These are phyloP conservation scores for Ptilorrhoa leucosticta DNA, from an alignment of 2,113 vertebrate species.

Conservation along the genomic window DNA sequence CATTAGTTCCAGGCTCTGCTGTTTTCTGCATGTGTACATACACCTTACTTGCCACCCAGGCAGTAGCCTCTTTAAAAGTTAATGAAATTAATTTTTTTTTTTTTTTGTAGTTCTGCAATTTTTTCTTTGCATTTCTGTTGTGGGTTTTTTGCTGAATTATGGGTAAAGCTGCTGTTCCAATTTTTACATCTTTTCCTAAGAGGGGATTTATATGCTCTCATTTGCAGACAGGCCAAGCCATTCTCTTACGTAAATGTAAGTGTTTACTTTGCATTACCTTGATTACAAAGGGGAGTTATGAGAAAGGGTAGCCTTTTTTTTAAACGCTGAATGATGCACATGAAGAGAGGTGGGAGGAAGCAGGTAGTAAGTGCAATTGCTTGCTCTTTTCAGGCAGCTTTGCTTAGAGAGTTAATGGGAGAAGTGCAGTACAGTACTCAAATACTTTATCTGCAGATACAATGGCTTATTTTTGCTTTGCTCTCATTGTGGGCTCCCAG, in stretches of 20 bases:
- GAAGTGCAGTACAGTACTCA: background rate
- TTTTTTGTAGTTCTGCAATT: background rate
- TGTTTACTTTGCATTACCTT: background rate
- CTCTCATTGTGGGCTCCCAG: background rate
- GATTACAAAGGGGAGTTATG: background rate
- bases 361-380: background rate
- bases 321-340: background rate
- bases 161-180: background rate
- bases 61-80: background rate
- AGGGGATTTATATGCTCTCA: background rate
- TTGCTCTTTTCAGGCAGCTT: background rate
- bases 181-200: background rate
- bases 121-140: background rate
- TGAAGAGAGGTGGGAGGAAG: background rate
- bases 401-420: background rate
- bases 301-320: background rate
- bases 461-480: constrained; percentile 32
- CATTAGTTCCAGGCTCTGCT: background rate
- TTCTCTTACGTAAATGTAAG: background rate
- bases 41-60: background rate
- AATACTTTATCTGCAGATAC: background rate
- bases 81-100: background rate
- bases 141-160: background rate
- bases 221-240: background rate
- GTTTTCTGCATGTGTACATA: background rate